Conservation (phyloP, 2,888 invertebrate species). For the Stenodema calcarata region DNA sequence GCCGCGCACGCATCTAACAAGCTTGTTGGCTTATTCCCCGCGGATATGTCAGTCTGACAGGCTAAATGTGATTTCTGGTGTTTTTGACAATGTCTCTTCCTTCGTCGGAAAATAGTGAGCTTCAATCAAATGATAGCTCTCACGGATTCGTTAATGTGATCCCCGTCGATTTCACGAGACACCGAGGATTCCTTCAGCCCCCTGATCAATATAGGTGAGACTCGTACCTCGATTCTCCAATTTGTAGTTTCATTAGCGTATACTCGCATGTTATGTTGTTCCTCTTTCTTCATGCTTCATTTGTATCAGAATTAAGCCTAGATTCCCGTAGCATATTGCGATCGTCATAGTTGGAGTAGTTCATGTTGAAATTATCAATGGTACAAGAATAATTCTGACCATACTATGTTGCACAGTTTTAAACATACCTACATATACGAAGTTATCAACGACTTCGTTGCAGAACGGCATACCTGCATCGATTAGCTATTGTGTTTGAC, state of each 20-base stretch:
- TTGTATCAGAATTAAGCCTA: too few species aligned
- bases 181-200: slow-evolving; percentile 66
- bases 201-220: slow-evolving; percentile 68
- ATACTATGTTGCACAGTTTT: too few species aligned
- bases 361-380: too few species aligned
- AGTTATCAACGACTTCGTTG: too few species aligned
- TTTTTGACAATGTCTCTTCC: slow-evolving; percentile 51
- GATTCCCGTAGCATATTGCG: too few species aligned
- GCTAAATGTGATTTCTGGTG: slow-evolving; percentile 38
- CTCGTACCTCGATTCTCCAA: not conserved
- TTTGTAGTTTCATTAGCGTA: not conserved
- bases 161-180: slow-evolving; percentile 68
- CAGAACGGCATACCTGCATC: too few species aligned
- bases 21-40: not conserved
- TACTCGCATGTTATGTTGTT: not conserved
- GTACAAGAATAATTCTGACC: too few species aligned
- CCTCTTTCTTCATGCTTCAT: not conserved
- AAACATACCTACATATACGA: too few species aligned
- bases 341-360: too few species aligned
- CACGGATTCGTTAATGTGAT: slow-evolving; percentile 68
- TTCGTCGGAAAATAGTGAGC: slow-evolving; percentile 54
- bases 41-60: slow-evolving; percentile 25
- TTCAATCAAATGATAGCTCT: slow-evolving; percentile 52
- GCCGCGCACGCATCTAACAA: not conserved
- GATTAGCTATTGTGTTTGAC: too few species aligned